Evolutionary conservation across 1,140 invertebrate species (phyloP).

Genomic region (Cydia fagiglandana): DNA sequence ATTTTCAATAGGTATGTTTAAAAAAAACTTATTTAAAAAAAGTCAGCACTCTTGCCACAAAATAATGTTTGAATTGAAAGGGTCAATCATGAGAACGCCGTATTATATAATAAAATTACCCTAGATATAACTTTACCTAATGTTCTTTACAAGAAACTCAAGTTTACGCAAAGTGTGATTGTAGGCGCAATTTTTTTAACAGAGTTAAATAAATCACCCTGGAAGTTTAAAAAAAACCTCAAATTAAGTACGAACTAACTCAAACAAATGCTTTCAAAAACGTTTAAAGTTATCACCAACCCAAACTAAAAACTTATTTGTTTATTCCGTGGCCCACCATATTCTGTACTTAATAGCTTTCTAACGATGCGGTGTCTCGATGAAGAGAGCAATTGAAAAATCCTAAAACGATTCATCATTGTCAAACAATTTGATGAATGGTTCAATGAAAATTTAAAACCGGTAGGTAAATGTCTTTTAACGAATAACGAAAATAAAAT

Average conservation of each 20-base stretch:
- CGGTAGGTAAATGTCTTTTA: conserved; percentile 18
- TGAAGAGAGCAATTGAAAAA: conserved; percentile 22
- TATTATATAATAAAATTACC: no score
- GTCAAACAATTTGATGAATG: conserved; percentile 26
- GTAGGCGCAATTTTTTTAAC: no score
- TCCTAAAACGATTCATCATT: conserved; percentile 24
- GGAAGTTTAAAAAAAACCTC: background rate
- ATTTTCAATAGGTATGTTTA: background rate
- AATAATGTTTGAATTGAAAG: no score
- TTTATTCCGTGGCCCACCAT: background rate
- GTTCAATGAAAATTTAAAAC: conserved; percentile 14
- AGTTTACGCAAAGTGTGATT: no score
- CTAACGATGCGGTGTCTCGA: conserved; percentile 15
- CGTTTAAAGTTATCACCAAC: background rate
- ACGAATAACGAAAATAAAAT: background rate
- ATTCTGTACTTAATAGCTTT: conserved; percentile 18
- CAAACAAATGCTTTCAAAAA: background rate
- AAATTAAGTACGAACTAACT: background rate
- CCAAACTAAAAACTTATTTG: background rate
- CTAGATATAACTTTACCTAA: no score
- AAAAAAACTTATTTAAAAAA: no score
- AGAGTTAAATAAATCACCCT: no score
- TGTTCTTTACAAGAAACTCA: no score
- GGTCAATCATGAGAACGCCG: no score
- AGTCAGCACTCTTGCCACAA: no score